phyloP scores from a whole-genome alignment of 2,113 vertebrate genomes.

The Syngnathoides biaculeatus region DNA sequence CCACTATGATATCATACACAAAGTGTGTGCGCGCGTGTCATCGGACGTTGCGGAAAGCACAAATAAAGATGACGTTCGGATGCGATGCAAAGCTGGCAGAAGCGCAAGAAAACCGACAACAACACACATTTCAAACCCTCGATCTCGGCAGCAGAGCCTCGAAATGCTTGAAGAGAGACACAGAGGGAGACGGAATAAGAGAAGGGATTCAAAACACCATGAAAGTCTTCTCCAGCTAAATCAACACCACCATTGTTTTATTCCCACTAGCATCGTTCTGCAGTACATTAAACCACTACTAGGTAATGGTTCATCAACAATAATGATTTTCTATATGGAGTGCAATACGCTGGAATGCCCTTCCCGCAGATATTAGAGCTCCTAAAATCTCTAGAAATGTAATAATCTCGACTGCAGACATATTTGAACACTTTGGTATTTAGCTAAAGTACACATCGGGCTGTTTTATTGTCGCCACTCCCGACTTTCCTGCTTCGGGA shows the following conservation, averaged over 20 bases:
- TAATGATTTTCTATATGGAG: too few relatives aligned
- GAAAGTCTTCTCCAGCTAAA: background rate
- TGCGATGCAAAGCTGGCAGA: conserved; percentile 43
- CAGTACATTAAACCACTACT: background rate
- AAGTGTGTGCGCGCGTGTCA: too few relatives aligned
- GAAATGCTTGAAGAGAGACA: conserved; percentile 68
- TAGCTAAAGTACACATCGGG: too few relatives aligned
- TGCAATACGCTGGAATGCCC: too few relatives aligned
- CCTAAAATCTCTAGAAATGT: too few relatives aligned
- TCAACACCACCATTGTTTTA: background rate
- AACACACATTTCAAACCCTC: conserved; percentile 79
- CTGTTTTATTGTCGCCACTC: too few relatives aligned
- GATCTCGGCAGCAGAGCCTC: conserved; percentile 62
- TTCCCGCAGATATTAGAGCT: too few relatives aligned
- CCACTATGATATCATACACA: too few relatives aligned
- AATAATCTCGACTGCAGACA: too few relatives aligned
- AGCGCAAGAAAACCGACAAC: conserved; percentile 35
- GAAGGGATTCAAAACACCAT: background rate
- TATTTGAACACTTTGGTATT: too few relatives aligned
- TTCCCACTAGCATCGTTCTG: background rate
- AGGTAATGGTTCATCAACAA: too few relatives aligned
- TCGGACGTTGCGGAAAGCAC: conserved; percentile 24
- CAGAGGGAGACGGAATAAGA: conserved; percentile 23
- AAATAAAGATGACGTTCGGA: conserved; percentile 18
- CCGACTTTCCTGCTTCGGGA: too few relatives aligned